These are phyloP conservation scores for Selene dorsalis DNA, from an alignment of 2,797 vertebrate genomes.

Conservation along the genomic window DNA sequence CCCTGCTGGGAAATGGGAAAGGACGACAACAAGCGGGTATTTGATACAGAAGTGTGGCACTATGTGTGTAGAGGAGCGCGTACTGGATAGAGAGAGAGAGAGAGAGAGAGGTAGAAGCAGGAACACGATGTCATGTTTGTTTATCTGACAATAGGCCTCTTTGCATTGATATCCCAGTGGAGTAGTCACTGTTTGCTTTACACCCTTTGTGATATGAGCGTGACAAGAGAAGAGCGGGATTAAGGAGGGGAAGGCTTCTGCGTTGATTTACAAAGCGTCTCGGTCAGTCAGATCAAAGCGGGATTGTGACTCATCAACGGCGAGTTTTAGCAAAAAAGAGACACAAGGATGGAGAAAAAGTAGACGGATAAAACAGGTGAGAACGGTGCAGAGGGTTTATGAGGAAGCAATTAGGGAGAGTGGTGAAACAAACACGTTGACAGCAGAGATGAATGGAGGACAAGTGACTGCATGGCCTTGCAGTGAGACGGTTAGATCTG, in stretches of 20 bases:
- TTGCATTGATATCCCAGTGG: constrained; percentile 10
- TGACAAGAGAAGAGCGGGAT: constrained; percentile 21
- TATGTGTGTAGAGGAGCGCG: neutral
- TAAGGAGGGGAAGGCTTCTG: constrained; percentile 12
- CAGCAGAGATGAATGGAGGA: constrained; percentile 31
- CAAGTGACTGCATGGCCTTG: constrained; percentile 34
- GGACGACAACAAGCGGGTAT: constrained; percentile 20
- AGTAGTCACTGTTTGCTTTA: constrained; percentile 22
- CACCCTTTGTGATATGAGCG: constrained; percentile 29
- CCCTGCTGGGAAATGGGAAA: constrained; percentile 25
- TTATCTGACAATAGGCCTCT: constrained; percentile 40
- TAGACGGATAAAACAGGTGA: constrained; percentile 21
- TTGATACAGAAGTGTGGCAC: constrained; percentile 2
- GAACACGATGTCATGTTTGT: constrained; percentile 17
- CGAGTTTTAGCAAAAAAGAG: constrained; percentile 1
- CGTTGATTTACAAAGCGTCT: constrained; percentile 29
- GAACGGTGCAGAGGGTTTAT: constrained; percentile 22
- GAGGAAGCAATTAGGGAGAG: constrained; percentile 44
- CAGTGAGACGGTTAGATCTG: constrained; percentile 45
- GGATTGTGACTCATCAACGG: constrained; percentile 13
- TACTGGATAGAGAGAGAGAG: neutral
- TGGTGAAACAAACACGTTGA: constrained; percentile 41
- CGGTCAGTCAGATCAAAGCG: constrained; percentile 36
- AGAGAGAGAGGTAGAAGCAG: neutral
- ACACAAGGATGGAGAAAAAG: constrained; percentile 18